These are phyloP conservation scores for Drosophila nigrodunni DNA, from an alignment of 1,140 invertebrate genomes.

Conservation along the genomic window DNA sequence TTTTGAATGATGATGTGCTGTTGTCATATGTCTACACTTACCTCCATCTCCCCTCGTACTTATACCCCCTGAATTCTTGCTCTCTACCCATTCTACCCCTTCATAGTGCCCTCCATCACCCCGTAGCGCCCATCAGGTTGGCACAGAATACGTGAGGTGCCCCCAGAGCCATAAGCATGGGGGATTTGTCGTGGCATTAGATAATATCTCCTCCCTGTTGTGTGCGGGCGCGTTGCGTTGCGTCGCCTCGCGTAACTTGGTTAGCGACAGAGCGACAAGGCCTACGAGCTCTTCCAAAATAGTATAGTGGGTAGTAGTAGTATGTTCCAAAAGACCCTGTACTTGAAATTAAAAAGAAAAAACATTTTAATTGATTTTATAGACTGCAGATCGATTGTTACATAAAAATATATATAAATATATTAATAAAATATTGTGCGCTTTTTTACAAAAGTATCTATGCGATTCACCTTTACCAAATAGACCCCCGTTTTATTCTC, in stretches of 20 bases:
- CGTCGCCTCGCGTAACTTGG: slow-evolving; percentile 42
- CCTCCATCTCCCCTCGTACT: neutral
- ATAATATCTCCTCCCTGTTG: slow-evolving; percentile 63
- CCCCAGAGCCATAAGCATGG: slow-evolving; percentile 47
- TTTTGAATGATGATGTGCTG: slow-evolving; percentile 81
- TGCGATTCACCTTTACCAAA: too few relatives aligned
- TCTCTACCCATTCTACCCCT: too few relatives aligned
- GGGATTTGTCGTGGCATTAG: slow-evolving; percentile 76
- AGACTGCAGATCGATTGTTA: too few relatives aligned
- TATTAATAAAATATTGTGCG: neutral
- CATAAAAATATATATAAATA: slow-evolving; percentile 1
- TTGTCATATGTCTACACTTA: slow-evolving; percentile 66
- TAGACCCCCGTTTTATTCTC: too few relatives aligned
- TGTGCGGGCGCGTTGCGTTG: slow-evolving; percentile 52
- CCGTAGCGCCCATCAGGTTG: neutral
- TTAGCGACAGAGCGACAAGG: slow-evolving; percentile 44
- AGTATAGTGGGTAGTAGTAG: neutral
- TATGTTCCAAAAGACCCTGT: too few relatives aligned
- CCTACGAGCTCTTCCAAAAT: slow-evolving; percentile 31
- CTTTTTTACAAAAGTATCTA: too few relatives aligned
- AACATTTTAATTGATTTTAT: too few relatives aligned
- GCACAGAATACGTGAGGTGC: slow-evolving; percentile 10
- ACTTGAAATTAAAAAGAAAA: too few relatives aligned
- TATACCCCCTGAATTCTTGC: too few relatives aligned
- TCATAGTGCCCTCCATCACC: neutral